Conservation (phyloP, 2,113 vertebrate genomes). For the Vimba vimba region DNA sequence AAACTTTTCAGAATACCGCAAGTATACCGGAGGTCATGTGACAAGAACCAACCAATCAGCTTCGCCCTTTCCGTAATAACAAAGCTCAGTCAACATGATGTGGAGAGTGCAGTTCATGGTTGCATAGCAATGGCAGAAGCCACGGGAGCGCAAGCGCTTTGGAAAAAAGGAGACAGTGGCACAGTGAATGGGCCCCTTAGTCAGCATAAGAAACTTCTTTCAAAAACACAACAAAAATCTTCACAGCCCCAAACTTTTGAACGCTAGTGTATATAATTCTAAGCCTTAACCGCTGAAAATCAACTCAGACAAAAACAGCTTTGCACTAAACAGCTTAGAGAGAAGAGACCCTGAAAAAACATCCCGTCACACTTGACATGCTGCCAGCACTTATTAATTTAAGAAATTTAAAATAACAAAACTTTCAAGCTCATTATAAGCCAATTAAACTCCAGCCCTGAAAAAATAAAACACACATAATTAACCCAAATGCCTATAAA, state of each 20-base stretch:
- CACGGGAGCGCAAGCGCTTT: too few relatives aligned
- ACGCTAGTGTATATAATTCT: neutral
- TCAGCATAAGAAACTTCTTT: neutral
- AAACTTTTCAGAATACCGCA: too few relatives aligned
- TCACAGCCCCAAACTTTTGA: neutral
- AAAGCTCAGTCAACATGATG: too few relatives aligned
- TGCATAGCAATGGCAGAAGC: too few relatives aligned
- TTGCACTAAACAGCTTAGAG: neutral
- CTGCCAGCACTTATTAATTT: slow-evolving; percentile 7
- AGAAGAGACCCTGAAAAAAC: neutral
- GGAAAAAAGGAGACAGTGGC: too few relatives aligned
- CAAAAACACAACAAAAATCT: neutral
- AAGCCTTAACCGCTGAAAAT: neutral
- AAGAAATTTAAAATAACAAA: neutral
- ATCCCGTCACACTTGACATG: neutral
- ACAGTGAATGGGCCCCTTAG: too few relatives aligned
- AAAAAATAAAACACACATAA: slow-evolving; percentile 11
- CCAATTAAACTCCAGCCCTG: slow-evolving; percentile 12
- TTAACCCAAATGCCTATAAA: slow-evolving; percentile 5
- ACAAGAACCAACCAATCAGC: too few relatives aligned
- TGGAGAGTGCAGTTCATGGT: too few relatives aligned
- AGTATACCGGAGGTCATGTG: too few relatives aligned
- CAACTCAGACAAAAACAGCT: neutral
- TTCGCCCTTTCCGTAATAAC: too few relatives aligned
- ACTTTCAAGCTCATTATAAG: slow-evolving; percentile 13